Evolutionary conservation across 2,888 invertebrate genomes (phyloP).

Genomic region (Sylvicola cinctus): DNA sequence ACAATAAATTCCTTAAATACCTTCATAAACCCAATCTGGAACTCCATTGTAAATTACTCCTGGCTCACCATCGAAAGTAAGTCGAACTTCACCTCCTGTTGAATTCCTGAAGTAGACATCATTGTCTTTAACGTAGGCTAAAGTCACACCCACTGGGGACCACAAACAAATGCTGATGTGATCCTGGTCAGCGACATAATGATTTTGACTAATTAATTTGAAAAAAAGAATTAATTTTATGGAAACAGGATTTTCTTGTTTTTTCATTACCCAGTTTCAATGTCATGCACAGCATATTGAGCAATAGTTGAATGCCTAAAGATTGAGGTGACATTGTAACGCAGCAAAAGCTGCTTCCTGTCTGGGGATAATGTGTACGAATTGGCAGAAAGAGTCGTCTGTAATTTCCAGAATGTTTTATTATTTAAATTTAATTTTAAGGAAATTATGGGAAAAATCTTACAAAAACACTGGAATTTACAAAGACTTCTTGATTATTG

Average conservation of each 20-base stretch:
- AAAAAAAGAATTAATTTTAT: constrained; percentile 1
- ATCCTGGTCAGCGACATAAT: constrained; percentile 29
- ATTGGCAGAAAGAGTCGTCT: background rate
- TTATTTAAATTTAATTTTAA: background rate
- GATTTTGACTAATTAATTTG: too few relatives aligned
- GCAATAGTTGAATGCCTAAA: constrained; percentile 45
- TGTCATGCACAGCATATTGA: constrained; percentile 38
- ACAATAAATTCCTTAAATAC: constrained; percentile 21
- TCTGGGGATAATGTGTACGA: background rate
- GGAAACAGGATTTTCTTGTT: constrained; percentile 3
- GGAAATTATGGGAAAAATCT: background rate
- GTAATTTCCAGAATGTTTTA: background rate
- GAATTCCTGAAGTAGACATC: constrained; percentile 34
- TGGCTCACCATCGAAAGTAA: constrained; percentile 39
- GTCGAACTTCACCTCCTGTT: constrained; percentile 18
- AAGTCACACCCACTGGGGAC: constrained; percentile 28
- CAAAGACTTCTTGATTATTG: background rate
- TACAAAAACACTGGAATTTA: background rate
- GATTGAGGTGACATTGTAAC: constrained; percentile 16
- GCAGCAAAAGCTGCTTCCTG: constrained; percentile 17
- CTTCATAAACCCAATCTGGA: constrained; percentile 89
- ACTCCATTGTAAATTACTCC: constrained; percentile 59
- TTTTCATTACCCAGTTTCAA: constrained; percentile 29
- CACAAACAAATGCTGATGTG: constrained; percentile 42
- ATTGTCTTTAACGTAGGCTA: constrained; percentile 44